phyloP scores from a whole-genome alignment of 2,888 invertebrate species.

The Himalopsyche anomala region DNA sequence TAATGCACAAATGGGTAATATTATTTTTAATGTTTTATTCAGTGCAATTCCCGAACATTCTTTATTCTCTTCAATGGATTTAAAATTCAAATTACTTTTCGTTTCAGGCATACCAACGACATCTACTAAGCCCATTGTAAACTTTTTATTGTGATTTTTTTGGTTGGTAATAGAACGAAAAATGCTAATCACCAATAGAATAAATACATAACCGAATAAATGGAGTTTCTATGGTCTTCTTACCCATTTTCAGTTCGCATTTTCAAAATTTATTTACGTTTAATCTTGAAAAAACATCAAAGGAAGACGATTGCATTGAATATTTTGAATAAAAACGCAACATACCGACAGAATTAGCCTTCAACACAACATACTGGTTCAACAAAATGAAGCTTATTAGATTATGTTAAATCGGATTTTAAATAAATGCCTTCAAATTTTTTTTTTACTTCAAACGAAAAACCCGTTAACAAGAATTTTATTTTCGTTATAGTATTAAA shows the following conservation, averaged over 20 bases:
- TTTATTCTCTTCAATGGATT: not conserved
- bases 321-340: too few species aligned
- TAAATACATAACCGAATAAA: conserved; percentile 9
- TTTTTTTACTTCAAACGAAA: not conserved
- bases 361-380: too few species aligned
- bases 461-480: too few species aligned
- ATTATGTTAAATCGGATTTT: conserved; percentile 14
- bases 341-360: too few species aligned
- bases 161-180: not conserved
- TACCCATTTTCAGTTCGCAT: not conserved
- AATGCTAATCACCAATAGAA: conserved; percentile 25
- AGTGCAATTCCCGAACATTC: conserved; percentile 23
- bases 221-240: not conserved
- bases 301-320: too few species aligned
- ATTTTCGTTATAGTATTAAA: too few species aligned
- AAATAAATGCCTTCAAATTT: not conserved
- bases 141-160: conserved; percentile 8
- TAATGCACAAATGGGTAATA: not conserved
- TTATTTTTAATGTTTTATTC: conserved; percentile 17
- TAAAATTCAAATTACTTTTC: conserved; percentile 32
- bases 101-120: conserved; percentile 17
- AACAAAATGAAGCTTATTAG: not conserved
- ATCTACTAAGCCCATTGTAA: conserved; percentile 7
- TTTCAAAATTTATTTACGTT: not conserved
- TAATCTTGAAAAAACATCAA: too few species aligned